Base-by-base conservation (phyloP, 2,797 vertebrate species). In the Sebastes alutus region DNA sequence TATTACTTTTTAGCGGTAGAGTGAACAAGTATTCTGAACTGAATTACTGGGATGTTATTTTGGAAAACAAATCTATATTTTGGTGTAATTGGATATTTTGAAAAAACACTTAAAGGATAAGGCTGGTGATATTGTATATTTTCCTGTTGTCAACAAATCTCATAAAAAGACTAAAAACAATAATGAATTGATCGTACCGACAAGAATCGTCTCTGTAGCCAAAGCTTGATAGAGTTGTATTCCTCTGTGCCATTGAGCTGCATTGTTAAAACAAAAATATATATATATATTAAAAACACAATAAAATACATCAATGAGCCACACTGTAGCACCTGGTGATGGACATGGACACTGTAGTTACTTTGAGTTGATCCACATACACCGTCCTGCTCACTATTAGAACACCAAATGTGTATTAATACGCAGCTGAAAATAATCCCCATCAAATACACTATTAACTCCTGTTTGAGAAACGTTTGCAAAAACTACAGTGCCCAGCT, bases 191-290 rank as follows among this genome's bases (percentile, higher is more conserved):
- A 30, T 75, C 20, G 14, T 4, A 33, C 18, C 2, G 22, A 63
- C 16, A 52, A 67, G 7, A 42, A 18, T 74, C 33, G 18, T 32
- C 61, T 72, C 42, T 82, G 70, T 56, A 29, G 58, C 66, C 59
- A 18, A 79, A 72, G 22, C 54, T 29, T 22, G 35, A 70, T 46
- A 42, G 32, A 10, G 16, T 46, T 2, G 6, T 75, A 6, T 66
- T 66, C 23, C 71, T 76, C 23, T 82, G 32, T 80, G 42, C 74
- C 52, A 35, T 58, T 49, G 49, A 76, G 60, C 63, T 82, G 70
- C 35, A 69, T 25, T 82, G 83, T 75, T 49, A n/a, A 29, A 29
- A 29, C 42, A 23, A 32, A 27, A 1, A 22, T 4, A 35, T 33
- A 35, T 42, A 42, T 42, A 42, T 42, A 20, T 6, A 10, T 25